phyloP scores from a whole-genome alignment of 2,888 invertebrate species.

The Germaria angustata region DNA sequence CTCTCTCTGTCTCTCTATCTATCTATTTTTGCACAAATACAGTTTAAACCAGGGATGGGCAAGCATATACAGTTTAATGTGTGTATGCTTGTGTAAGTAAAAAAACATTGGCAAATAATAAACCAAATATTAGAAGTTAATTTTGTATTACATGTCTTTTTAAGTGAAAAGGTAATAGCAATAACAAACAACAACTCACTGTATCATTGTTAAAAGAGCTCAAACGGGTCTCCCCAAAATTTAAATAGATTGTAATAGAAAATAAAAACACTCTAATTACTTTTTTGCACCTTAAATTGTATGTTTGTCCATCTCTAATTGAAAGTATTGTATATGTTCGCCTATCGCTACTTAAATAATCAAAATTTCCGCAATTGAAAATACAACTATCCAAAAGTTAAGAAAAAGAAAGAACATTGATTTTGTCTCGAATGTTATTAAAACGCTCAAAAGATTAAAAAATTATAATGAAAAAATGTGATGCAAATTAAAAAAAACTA shows the following conservation, averaged over 20 bases:
- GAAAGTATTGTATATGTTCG: not conserved
- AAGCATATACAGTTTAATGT: not conserved
- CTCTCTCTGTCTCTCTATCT: not conserved
- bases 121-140: too few species aligned
- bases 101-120: too few species aligned
- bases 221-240: too few species aligned
- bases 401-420: slow-evolving; percentile 13
- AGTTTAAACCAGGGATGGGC: not conserved
- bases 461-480: slow-evolving; percentile 60
- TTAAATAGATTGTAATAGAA: too few species aligned
- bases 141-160: too few species aligned
- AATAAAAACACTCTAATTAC: too few species aligned
- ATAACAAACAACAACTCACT: too few species aligned
- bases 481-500: slow-evolving; percentile 67
- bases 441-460: slow-evolving; percentile 42
- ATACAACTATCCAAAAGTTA: not conserved
- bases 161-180: too few species aligned
- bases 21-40: not conserved
- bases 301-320: too few species aligned
- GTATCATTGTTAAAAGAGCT: too few species aligned
- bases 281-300: too few species aligned
- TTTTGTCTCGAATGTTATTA: slow-evolving; percentile 45
- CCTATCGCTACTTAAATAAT: slow-evolving; percentile 15
- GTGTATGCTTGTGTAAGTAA: not conserved
- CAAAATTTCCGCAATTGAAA: slow-evolving; percentile 27